These are phyloP conservation scores for Andinoacara biseriatus DNA, from an alignment of 2,113 vertebrate genomes.

Conservation along the genomic window DNA sequence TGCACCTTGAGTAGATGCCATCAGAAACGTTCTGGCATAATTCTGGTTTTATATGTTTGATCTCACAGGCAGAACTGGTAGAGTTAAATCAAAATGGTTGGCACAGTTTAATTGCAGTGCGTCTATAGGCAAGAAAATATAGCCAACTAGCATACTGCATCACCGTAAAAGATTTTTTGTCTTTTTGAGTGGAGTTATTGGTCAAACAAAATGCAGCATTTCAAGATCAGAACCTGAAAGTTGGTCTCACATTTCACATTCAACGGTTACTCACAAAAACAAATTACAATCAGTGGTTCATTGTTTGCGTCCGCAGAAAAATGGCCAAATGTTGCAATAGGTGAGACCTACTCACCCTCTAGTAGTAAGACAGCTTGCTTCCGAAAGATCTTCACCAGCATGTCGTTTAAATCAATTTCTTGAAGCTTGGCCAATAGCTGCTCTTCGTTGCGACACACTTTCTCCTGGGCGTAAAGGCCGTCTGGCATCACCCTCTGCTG, in stretches of 20 bases:
- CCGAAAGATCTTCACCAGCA: slow-evolving; percentile 92
- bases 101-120: too few relatives aligned
- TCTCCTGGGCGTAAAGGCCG: slow-evolving; percentile 95
- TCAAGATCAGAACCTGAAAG: neutral
- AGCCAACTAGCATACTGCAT: neutral
- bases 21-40: too few relatives aligned
- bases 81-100: too few relatives aligned
- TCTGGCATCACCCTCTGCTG: slow-evolving; percentile 97
- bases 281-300: neutral
- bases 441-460: slow-evolving; percentile 94
- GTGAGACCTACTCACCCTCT: slow-evolving; percentile 84
- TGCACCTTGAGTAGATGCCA: too few relatives aligned
- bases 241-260: neutral
- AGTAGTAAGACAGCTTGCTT: slow-evolving; percentile 94
- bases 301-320: neutral
- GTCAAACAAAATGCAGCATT: too few relatives aligned
- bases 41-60: too few relatives aligned
- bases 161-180: neutral
- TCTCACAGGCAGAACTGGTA: too few relatives aligned
- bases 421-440: slow-evolving; percentile 93
- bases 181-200: too few relatives aligned
- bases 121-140: neutral
- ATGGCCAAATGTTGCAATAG: too few relatives aligned
- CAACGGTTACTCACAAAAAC: neutral
- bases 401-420: slow-evolving; percentile 89